A percentile compares a stretch with the other conserved stretches of the same genome.
Evolutionary conservation across 2,888 invertebrate genomes (phyloP).

Genomic region (Agrotis segetum): DNA sequence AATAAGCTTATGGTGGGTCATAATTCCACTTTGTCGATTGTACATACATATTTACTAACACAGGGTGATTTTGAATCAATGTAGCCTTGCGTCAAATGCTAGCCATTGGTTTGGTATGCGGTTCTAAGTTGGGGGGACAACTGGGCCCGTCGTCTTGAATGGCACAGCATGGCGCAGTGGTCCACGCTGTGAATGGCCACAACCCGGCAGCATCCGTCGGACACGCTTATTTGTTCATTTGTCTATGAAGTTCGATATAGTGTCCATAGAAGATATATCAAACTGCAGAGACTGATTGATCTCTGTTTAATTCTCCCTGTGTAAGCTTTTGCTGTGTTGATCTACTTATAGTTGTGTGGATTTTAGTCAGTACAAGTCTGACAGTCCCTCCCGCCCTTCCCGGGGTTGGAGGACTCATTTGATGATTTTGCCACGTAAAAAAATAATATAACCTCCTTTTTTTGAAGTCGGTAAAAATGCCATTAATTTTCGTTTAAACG

Average conservation of each 20-base stretch:
- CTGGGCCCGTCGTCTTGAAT: conserved; percentile 70
- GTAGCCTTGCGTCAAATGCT: conserved; percentile 68
- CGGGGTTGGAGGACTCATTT: too few species aligned
- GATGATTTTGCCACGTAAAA: too few species aligned
- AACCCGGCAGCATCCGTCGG: conserved; percentile 45
- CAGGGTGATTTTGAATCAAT: conserved; percentile 34
- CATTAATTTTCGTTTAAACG: too few species aligned
- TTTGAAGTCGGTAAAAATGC: too few species aligned
- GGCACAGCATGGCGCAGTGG: conserved; percentile 48
- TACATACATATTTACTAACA: conserved; percentile 33
- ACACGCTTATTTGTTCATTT: conserved; percentile 49
- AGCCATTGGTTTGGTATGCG: conserved; percentile 75
- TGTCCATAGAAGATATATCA: neutral
- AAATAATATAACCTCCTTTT: too few species aligned
- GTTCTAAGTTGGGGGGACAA: conserved; percentile 66
- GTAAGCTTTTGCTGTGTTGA: neutral
- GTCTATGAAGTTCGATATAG: conserved; percentile 42
- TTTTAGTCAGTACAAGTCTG: too few species aligned
- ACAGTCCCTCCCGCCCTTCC: too few species aligned
- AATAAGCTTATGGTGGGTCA: too few species aligned
- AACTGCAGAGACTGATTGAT: too few species aligned
- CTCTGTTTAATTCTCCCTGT: conserved; percentile 17
- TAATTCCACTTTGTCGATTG: too few species aligned
- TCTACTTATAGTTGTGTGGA: conserved; percentile 8
- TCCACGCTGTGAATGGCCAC: conserved; percentile 55